Percentiles rank a stretch among this genome's conserved stretches.
These are phyloP conservation scores for Mionectes macconnelli DNA, from an alignment of 2,113 vertebrate species.

Conservation along the genomic window DNA sequence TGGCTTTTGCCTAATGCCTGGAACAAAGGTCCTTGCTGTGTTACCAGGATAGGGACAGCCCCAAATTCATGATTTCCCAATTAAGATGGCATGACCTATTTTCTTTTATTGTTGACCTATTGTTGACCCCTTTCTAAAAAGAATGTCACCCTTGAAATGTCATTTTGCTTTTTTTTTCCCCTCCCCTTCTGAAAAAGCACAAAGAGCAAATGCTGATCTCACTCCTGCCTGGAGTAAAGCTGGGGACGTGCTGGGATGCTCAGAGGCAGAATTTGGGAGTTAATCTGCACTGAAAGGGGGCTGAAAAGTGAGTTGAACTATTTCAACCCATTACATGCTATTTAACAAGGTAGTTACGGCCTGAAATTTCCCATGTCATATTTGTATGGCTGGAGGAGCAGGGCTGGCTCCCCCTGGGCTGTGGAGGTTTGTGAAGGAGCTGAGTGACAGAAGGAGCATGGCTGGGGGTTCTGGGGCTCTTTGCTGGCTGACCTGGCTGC, in stretches of 20 bases:
- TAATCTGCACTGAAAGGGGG: background rate
- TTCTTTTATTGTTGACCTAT: slow-evolving; percentile 5
- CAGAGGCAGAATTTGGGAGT: background rate
- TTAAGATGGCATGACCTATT: slow-evolving; percentile 21
- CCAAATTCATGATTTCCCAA: background rate
- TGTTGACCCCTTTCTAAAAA: slow-evolving; percentile 1
- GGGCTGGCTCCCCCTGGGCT: background rate
- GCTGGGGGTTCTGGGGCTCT: background rate
- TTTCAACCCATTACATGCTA: background rate
- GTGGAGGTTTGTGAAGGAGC: background rate
- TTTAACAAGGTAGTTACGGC: background rate
- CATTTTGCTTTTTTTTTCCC: background rate
- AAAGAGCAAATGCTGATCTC: background rate
- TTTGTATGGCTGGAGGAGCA: background rate
- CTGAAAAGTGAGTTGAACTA: background rate
- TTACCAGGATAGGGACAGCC: background rate
- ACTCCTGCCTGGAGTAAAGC: background rate
- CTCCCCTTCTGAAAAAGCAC: background rate
- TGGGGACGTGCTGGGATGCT: background rate
- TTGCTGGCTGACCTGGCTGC: background rate
- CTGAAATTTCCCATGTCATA: background rate
- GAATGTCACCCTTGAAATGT: background rate
- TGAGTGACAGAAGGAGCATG: background rate
- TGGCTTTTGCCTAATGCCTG: background rate
- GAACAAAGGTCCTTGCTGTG: slow-evolving; percentile 46